phyloP scores from a whole-genome alignment of 2,888 invertebrate species.

The Flexamia atlantica region DNA sequence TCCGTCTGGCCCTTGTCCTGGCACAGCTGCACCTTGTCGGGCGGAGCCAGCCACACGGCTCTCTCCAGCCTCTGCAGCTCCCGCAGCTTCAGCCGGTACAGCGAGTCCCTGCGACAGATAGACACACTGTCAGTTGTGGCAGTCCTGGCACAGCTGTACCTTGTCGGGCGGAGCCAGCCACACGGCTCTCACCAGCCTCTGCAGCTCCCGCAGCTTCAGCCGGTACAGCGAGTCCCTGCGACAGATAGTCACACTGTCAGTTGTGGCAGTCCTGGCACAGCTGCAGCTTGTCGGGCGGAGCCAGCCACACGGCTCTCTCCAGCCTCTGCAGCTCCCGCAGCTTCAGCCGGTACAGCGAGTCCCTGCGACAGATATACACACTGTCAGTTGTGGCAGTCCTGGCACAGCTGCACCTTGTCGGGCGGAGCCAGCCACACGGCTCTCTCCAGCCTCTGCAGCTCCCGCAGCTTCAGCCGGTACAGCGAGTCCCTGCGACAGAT shows the following conservation, averaged over 20 bases:
- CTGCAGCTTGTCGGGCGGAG: constrained; percentile 82
- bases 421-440: constrained; percentile 88
- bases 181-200: constrained; percentile 84
- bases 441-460: no score
- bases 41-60: constrained; percentile 86
- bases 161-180: constrained; percentile 87
- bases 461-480: no score
- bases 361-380: constrained; percentile 82
- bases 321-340: constrained; percentile 3
- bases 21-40: constrained; percentile 84
- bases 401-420: constrained; percentile 84
- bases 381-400: constrained; percentile 86
- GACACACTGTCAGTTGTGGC: constrained; percentile 75
- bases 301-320: constrained; percentile 87
- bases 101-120: constrained; percentile 85
- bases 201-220: constrained; percentile 85
- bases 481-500: no score
- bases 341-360: constrained; percentile 80
- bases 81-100: constrained; percentile 89
- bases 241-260: constrained; percentile 68
- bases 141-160: constrained; percentile 87
- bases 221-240: constrained; percentile 90
- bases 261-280: constrained; percentile 88
- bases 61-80: constrained; percentile 85
- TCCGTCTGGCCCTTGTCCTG: constrained; percentile 92